Evolutionary conservation across 2,888 invertebrate species (phyloP).

Genomic region (Noctua janthina): DNA sequence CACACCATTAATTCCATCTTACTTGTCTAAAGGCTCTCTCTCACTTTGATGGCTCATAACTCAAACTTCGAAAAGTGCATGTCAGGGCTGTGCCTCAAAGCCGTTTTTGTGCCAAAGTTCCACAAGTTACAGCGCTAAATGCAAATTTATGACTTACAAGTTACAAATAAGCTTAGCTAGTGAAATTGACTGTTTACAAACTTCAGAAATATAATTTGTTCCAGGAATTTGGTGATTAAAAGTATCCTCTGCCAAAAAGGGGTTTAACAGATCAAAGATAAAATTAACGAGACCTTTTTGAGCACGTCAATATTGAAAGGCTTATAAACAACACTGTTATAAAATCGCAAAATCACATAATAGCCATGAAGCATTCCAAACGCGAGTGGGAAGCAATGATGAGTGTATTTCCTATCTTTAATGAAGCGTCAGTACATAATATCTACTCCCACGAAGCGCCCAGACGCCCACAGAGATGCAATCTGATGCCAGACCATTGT

Average conservation of each 20-base stretch:
- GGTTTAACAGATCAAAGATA: neutral
- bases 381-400: conserved; percentile 70
- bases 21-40: conserved; percentile 18
- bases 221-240: neutral
- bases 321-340: conserved; percentile 12
- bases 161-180: conserved; percentile 33
- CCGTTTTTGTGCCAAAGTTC: conserved; percentile 49
- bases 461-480: conserved; percentile 68
- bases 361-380: conserved; percentile 63
- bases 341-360: conserved; percentile 71
- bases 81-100: conserved; percentile 41
- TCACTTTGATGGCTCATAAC: conserved; percentile 43
- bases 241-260: neutral
- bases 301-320: neutral
- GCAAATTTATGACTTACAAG: conserved; percentile 46
- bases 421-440: conserved; percentile 61
- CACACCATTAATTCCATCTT: conserved; percentile 2
- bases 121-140: conserved; percentile 44
- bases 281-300: neutral
- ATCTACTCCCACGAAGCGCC: conserved; percentile 54
- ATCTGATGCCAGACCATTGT: conserved; percentile 73
- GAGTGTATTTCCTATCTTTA: conserved; percentile 69
- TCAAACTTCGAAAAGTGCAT: conserved; percentile 49
- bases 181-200: conserved; percentile 19
- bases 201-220: conserved; percentile 8